Evolutionary conservation across 2,888 invertebrate genomes (phyloP).

Genomic region (Acronicta psi): DNA sequence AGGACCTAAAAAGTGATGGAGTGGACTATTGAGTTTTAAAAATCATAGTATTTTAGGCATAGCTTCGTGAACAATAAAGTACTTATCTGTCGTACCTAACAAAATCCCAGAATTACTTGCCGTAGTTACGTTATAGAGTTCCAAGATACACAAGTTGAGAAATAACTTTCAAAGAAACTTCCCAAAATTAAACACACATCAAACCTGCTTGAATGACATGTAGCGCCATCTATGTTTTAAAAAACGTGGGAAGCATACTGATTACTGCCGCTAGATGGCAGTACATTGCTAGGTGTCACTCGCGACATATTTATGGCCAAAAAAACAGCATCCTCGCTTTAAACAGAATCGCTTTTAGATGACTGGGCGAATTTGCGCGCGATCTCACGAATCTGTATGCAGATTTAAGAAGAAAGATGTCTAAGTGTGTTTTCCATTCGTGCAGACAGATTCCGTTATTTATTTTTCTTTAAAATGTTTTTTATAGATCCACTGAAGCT

Average conservation of each 20-base stretch:
- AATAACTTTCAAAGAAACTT: conserved; percentile 27
- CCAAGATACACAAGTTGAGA: not conserved
- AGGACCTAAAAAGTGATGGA: too few species aligned
- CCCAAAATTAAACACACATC: conserved; percentile 9
- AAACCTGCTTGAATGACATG: conserved; percentile 56
- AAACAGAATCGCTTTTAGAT: conserved; percentile 86
- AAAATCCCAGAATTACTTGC: too few species aligned
- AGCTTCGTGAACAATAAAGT: too few species aligned
- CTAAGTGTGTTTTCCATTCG: conserved; percentile 80
- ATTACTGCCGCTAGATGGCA: conserved; percentile 70
- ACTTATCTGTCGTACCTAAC: too few species aligned
- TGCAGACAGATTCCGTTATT: conserved; percentile 78
- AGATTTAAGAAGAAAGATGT: conserved; percentile 84
- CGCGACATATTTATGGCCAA: conserved; percentile 81
- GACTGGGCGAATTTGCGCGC: conserved; percentile 85
- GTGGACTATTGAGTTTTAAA: too few species aligned
- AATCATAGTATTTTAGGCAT: too few species aligned
- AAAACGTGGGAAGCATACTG: conserved; percentile 60
- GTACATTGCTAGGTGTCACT: conserved; percentile 70
- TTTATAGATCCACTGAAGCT: conserved; percentile 45
- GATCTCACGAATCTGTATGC: conserved; percentile 86
- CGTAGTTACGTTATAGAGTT: too few species aligned
- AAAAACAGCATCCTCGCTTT: conserved; percentile 80
- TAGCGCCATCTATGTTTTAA: conserved; percentile 73
- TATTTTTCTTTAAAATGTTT: conserved; percentile 69